Conservation (phyloP, 2,113 vertebrate species). For the Eretmochelys imbricata region DNA sequence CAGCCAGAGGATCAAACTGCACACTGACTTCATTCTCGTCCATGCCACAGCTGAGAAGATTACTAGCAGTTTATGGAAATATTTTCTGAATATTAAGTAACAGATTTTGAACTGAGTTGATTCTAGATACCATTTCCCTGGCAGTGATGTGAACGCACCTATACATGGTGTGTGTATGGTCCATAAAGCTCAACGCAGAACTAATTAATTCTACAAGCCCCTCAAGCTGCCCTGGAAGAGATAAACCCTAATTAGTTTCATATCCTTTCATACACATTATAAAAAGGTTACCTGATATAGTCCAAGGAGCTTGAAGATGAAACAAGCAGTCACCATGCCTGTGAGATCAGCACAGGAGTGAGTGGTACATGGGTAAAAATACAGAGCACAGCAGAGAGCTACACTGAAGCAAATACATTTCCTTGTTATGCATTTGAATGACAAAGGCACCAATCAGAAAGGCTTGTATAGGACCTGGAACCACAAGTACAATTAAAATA, state of each 20-base stretch:
- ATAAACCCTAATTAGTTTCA: neutral
- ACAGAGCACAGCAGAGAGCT: neutral
- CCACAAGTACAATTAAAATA: no score
- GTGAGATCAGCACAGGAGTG: neutral
- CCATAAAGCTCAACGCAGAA: conserved; percentile 4
- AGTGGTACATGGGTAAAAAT: neutral
- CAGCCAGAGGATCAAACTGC: neutral
- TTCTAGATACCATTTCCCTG: neutral
- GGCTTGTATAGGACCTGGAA: no score
- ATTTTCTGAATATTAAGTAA: accelerated
- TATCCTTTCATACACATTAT: conserved; percentile 6
- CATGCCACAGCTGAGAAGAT: neutral
- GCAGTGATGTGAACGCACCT: neutral
- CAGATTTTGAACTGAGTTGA: neutral
- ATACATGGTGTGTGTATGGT: accelerated
- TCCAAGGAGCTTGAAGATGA: neutral
- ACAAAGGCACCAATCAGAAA: no score
- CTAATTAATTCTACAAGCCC: conserved; percentile 1
- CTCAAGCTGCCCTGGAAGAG: neutral
- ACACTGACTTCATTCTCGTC: neutral
- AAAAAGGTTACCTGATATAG: neutral
- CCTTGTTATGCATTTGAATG: neutral
- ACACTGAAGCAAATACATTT: neutral
- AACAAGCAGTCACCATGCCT: neutral
- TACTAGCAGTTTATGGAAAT: neutral